Conservation (phyloP, 2,113 vertebrate species). For the Probosciger aterrimus region DNA sequence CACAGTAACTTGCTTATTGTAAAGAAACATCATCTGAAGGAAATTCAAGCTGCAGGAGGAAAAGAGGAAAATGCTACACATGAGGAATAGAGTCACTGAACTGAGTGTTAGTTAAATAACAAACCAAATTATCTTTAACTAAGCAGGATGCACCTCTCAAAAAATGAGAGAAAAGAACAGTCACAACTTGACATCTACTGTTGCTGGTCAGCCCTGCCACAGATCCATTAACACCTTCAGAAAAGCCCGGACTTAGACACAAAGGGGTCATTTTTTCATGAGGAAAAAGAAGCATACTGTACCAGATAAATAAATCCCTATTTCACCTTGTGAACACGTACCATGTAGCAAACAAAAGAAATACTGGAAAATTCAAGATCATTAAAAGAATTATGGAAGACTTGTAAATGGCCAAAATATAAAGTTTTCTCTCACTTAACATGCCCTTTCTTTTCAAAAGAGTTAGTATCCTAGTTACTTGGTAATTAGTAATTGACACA, state of each 20-base stretch:
- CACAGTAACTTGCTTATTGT: neutral
- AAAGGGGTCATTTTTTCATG: neutral
- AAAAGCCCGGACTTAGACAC: neutral
- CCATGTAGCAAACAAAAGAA: conserved; percentile 9
- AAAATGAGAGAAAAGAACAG: neutral
- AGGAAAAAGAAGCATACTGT: neutral
- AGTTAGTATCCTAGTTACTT: neutral
- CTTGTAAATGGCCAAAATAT: neutral
- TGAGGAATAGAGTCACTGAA: neutral
- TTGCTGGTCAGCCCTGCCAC: neutral
- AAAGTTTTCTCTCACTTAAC: conserved; percentile 34
- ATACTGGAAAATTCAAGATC: neutral
- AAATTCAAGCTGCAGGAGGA: neutral
- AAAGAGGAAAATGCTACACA: neutral
- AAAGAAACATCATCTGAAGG: neutral
- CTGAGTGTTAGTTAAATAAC: neutral
- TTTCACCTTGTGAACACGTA: conserved; percentile 24
- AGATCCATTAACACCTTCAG: neutral
- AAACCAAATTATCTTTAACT: neutral
- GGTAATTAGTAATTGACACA: conserved; percentile 21
- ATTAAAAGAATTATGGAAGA: conserved; percentile 2
- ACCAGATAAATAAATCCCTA: neutral
- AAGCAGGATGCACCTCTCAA: neutral
- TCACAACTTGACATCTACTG: neutral
- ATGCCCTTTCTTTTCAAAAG: conserved; percentile 22